phyloP scores from a whole-genome alignment of 2,113 vertebrate genomes.

The Ochotona princeps region DNA sequence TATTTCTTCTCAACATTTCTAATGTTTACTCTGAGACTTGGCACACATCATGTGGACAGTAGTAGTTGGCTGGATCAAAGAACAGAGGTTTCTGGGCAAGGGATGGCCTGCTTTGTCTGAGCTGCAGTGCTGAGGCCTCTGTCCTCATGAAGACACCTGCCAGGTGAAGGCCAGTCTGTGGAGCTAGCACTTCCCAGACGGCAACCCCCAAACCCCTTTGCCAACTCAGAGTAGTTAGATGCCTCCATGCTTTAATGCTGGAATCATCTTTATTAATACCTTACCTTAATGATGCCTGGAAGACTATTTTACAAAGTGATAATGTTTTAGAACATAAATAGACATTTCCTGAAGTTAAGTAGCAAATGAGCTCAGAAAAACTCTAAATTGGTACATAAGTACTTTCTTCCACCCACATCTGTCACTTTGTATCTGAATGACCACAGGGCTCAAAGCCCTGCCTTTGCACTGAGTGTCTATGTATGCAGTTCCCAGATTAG shows the following conservation, averaged over 20 bases:
- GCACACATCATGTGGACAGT: neutral
- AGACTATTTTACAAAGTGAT: neutral
- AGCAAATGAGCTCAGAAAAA: neutral
- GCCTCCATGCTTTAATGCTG: neutral
- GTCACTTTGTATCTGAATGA: neutral
- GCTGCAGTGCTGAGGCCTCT: neutral
- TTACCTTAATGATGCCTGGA: constrained; percentile 22
- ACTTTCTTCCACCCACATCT: neutral
- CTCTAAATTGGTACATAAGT: neutral
- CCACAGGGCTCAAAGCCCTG: neutral
- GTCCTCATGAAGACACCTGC: neutral
- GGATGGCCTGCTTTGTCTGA: neutral
- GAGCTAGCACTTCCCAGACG: neutral
- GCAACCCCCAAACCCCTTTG: neutral
- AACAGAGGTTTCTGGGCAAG: neutral
- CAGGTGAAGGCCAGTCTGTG: neutral
- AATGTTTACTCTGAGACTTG: neutral
- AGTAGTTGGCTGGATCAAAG: neutral
- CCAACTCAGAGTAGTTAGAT: neutral
- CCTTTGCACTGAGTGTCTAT: constrained; percentile 3
- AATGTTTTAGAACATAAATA: constrained; percentile 22
- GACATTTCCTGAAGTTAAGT: neutral
- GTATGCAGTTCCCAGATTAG: neutral
- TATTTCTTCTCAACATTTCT: neutral
- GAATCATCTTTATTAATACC: neutral